Evolutionary conservation across 2,888 invertebrate species (phyloP).

Genomic region (Tricholauxania praeusta): DNA sequence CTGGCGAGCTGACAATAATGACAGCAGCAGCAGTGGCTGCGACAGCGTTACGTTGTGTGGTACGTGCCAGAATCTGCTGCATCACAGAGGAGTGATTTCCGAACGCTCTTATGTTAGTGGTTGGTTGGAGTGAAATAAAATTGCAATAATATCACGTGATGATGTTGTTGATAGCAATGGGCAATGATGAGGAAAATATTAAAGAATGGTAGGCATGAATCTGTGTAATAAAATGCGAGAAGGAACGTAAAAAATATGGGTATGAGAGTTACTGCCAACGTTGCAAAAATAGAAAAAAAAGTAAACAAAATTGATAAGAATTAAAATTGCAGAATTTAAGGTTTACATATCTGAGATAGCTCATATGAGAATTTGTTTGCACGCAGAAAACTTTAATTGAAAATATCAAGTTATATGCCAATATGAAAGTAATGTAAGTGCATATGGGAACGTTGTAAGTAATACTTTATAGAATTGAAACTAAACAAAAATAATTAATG

Average conservation of each 20-base stretch:
- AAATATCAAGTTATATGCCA: too few relatives aligned
- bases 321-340: not conserved
- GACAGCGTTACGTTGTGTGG: slow-evolving; percentile 28
- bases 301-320: too few relatives aligned
- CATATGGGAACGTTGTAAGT: too few relatives aligned
- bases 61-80: slow-evolving; percentile 39
- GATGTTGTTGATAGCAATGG: slow-evolving; percentile 25
- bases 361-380: not conserved
- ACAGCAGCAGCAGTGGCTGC: slow-evolving; percentile 22
- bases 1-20: slow-evolving; percentile 33
- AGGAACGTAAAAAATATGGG: not conserved
- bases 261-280: too few relatives aligned
- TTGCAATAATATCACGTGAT: slow-evolving; percentile 35
- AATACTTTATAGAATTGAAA: too few relatives aligned
- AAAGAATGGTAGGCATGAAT: slow-evolving; percentile 20
- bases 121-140: slow-evolving; percentile 24
- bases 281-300: too few relatives aligned
- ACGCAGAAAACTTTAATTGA: too few relatives aligned
- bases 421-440: too few relatives aligned
- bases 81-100: slow-evolving; percentile 21
- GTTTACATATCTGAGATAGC: not conserved
- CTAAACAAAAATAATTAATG: too few relatives aligned
- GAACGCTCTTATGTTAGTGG: not conserved
- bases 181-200: slow-evolving; percentile 27
- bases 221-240: not conserved